phyloP scores from a whole-genome alignment of 1,140 invertebrate species.

The Panagrolaimus sp. region DNA sequence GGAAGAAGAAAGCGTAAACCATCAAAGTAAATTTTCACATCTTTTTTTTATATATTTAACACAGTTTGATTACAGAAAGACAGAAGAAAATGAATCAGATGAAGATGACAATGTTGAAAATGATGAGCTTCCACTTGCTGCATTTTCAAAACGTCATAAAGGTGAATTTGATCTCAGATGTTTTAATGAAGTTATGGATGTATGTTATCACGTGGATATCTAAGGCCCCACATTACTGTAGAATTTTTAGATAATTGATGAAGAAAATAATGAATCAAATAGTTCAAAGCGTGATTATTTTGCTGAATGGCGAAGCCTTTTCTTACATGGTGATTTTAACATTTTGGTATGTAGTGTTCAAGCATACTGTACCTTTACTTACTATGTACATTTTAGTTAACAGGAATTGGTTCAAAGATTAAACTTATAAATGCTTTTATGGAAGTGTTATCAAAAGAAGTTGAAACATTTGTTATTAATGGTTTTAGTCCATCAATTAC shows the following conservation, averaged over 20 bases:
- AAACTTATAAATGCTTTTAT: conserved; percentile 17
- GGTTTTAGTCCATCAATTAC: conserved; percentile 7
- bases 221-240: neutral
- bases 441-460: neutral
- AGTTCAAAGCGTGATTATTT: neutral
- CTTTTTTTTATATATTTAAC: neutral
- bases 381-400: neutral
- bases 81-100: neutral
- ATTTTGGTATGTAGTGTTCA: conserved; percentile 14
- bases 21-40: neutral
- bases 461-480: conserved; percentile 9
- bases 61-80: neutral
- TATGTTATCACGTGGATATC: neutral
- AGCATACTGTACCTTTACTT: neutral
- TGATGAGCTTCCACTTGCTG: neutral
- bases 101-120: neutral
- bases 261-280: conserved; percentile 7
- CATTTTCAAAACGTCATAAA: conserved; percentile 11
- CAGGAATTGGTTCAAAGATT: conserved; percentile 17
- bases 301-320: neutral
- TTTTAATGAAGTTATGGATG: conserved; percentile 13
- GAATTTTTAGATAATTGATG: neutral
- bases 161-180: conserved; percentile 15
- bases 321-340: conserved; percentile 9
- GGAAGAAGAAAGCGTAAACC: neutral